phyloP scores from a whole-genome alignment of 1,140 invertebrate species.

The Linepithema humile region DNA sequence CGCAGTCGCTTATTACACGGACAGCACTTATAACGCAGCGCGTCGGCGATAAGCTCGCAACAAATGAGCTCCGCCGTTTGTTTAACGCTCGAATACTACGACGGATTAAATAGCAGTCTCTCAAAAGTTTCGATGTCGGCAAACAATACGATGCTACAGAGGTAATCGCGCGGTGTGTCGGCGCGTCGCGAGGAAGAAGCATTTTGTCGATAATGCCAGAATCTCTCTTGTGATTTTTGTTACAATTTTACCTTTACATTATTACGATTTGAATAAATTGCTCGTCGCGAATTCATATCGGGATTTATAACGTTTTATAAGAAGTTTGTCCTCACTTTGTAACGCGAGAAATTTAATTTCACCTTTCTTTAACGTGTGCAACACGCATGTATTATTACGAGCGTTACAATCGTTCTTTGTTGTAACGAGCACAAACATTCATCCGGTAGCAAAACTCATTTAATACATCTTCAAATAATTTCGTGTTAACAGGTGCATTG shows the following conservation, averaged over 20 bases:
- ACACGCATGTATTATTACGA: neutral
- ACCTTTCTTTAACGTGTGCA: neutral
- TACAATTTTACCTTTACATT: neutral
- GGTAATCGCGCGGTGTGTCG: neutral
- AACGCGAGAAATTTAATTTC: neutral
- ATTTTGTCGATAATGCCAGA: neutral
- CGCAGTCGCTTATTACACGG: neutral
- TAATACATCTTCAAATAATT: neutral
- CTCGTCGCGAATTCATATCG: neutral
- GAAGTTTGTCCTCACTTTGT: neutral
- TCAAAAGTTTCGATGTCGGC: slow-evolving; percentile 30
- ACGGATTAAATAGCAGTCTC: slow-evolving; percentile 38
- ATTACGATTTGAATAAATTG: neutral
- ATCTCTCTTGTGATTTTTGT: neutral
- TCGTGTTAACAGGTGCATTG: neutral
- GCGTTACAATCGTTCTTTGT: neutral
- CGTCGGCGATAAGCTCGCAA: neutral
- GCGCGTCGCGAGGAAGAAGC: neutral
- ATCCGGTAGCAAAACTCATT: neutral
- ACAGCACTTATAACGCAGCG: slow-evolving; percentile 20
- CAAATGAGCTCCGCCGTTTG: neutral
- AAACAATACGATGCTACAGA: neutral
- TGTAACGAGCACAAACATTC: neutral
- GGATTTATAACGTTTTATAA: neutral
- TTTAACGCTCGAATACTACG: slow-evolving; percentile 10